Evolutionary conservation across 2,888 invertebrate genomes (phyloP), one percentile per base, ranked within the genome.

Genomic region (Lordiphosa andalusiaca): DNA sequence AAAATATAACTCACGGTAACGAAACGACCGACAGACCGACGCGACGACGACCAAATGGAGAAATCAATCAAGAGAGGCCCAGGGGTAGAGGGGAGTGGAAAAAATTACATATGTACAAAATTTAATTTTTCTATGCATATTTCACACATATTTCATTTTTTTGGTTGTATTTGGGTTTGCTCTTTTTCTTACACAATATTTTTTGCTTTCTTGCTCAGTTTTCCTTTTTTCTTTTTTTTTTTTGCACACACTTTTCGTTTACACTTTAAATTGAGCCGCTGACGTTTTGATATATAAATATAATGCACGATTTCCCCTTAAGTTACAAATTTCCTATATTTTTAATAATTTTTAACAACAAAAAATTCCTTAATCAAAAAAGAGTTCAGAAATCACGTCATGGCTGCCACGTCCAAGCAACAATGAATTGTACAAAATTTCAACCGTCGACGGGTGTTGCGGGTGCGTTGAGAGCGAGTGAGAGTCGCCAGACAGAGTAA

Each of bases 341-440:
- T 76, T 86, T 78, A 82, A 76, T 82, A 82, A 83, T 74, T 69
- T 71, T 78, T 57, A 83, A 75, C 71, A 78, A 82, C 78, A 73
- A 82, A 86, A 87, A 83, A 30, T 30, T 30, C 30, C 30, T 30
- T 30, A 30, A 9, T 30, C 30, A 30, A 44, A 44, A 44, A 44
- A 44, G 44, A 44, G 44, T 81, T 87, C 75, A 85, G 81, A 87
- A 88, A 88, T 88, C 89, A 88, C 88, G 88, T 88, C 89, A 88
- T 88, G 88, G 88, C 88, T 88, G 88, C 88, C 88, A 88, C 88
- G 88, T 88, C 87, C 88, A 89, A 88, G 88, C 88, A 88, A 88
- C 88, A 88, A 88, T 88, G 87, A 88, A 87, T 86, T 76, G 88
- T 85, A 85, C 44, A 44, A 68, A 72, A 76, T 84, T 85, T 81